phyloP scores from a whole-genome alignment of 2,888 invertebrate species.

The Leptinotarsa rubiginosa region DNA sequence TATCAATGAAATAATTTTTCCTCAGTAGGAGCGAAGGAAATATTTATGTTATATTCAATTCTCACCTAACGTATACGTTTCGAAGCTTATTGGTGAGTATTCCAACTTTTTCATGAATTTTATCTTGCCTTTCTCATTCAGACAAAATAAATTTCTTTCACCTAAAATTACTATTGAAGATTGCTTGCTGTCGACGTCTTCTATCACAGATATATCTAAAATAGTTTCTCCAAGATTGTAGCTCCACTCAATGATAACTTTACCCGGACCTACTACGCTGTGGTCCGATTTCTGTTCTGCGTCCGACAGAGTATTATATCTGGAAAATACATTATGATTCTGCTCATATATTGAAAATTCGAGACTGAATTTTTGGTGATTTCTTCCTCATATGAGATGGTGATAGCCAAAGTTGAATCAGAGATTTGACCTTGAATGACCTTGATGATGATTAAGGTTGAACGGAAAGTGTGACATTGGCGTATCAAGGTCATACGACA shows the following conservation, averaged over 20 bases:
- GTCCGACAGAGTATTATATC: conserved; percentile 83
- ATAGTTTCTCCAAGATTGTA: conserved; percentile 80
- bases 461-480: too few relatives aligned
- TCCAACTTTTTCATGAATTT: conserved; percentile 88
- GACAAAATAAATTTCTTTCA: conserved; percentile 85
- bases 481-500: too few relatives aligned
- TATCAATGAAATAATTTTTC: background rate
- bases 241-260: conserved; percentile 80
- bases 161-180: conserved; percentile 84
- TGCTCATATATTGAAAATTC: too few relatives aligned
- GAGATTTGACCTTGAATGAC: too few relatives aligned
- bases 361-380: too few relatives aligned
- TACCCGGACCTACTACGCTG: conserved; percentile 70
- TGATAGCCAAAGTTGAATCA: too few relatives aligned
- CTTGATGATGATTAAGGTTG: too few relatives aligned
- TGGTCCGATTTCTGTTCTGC: conserved; percentile 74
- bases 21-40: background rate
- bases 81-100: conserved; percentile 82
- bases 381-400: too few relatives aligned
- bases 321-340: conserved; percentile 57
- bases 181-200: conserved; percentile 69
- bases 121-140: conserved; percentile 83
- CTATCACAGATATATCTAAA: conserved; percentile 66
- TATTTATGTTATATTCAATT: background rate
- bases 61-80: conserved; percentile 78